Evolutionary conservation across 2,888 invertebrate species (phyloP), one percentile per base, ranked within the genome.

Genomic region (Saturnia japonica): DNA sequence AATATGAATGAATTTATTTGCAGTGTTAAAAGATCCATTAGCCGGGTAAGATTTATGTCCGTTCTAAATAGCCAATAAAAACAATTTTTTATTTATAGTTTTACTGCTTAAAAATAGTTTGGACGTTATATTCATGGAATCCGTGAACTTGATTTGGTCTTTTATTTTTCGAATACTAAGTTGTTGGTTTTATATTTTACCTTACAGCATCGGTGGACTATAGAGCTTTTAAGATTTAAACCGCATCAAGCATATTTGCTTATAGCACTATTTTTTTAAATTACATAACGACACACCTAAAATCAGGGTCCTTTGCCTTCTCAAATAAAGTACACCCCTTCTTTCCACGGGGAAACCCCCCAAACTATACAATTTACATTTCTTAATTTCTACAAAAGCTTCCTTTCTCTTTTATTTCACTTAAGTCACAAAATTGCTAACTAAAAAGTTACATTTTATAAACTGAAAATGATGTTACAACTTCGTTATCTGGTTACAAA

Each of bases 11-110:
- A 25, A 57, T 57, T 57, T 57, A 57, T 57, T 57, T 25, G 57
- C 57, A 57, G 57, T 57, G 57, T 57, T 57, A 57, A 57, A 57
- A 57, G 57, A 57, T 57, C 57, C 57, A 57, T 57, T 57, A 57
- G 57, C 57, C 57, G 25, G 19, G 12, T 11, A 57, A 57, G 25
- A 57, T 57, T 57, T 57, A 57, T 57, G 7, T 25, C 57, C 57
- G 57, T 57, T 57, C 25, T 57, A 57, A 57, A 57, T 57, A 57
- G 57, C 57, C 57, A 57, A 57, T 57, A 57, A 57, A 57, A 57
- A 57, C 57, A 57, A 57, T 57, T 25, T 54, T 57, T 57, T 28
- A 4, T 57, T 57, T 57, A 57, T 57, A 57, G 57, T 57, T 57
- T 57, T 57, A 57, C 57, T 57, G 25, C 25, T 57, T 25, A 9